Evolutionary conservation across 2,797 vertebrate genomes (phyloP).

Genomic region (Natrix natrix): DNA sequence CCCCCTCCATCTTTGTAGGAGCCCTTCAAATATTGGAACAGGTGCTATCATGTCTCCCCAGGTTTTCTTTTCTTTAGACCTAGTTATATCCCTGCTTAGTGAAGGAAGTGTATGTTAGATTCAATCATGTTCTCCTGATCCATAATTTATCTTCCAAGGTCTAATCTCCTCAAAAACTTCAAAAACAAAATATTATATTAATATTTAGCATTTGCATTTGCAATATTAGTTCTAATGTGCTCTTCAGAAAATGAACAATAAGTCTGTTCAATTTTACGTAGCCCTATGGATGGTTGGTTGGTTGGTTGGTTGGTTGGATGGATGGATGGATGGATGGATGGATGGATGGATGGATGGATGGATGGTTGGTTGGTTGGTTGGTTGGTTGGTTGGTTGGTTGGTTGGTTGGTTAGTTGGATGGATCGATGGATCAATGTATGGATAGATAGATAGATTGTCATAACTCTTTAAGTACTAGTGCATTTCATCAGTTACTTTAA

Average conservation of each 20-base stretch:
- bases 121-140: not conserved
- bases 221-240: not conserved
- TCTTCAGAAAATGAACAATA: not conserved
- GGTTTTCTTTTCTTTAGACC: not conserved
- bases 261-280: not conserved
- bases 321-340: too few relatives aligned
- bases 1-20: not conserved
- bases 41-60: not conserved
- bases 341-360: too few relatives aligned
- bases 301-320: not conserved
- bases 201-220: not conserved
- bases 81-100: not conserved
- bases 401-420: too few relatives aligned
- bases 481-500: not conserved
- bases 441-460: not conserved
- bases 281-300: not conserved
- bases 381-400: not conserved
- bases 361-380: not conserved
- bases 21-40: not conserved
- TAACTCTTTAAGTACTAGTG: not conserved
- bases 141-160: not conserved
- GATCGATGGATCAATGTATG: too few relatives aligned
- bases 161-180: not conserved
- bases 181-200: not conserved
- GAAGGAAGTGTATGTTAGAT: not conserved